Evolutionary conservation across 2,888 invertebrate genomes (phyloP).

Genomic region (Leptinotarsa peninsularis): DNA sequence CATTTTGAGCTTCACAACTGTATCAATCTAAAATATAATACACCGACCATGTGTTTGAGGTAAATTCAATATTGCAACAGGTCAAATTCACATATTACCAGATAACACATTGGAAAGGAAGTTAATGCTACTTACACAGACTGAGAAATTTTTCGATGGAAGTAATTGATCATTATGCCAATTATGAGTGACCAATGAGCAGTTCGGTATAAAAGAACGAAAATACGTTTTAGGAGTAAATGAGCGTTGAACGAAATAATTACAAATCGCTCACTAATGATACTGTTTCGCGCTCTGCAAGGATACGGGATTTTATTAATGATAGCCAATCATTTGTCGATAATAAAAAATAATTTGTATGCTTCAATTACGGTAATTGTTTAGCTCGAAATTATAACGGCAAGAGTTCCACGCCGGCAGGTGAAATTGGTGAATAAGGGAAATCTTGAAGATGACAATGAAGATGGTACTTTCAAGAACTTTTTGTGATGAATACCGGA

Average conservation of each 20-base stretch:
- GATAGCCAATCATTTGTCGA: slow-evolving; percentile 5
- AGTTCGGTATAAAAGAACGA: background rate
- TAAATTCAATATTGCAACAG: no score
- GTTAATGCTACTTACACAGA: no score
- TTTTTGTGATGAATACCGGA: no score
- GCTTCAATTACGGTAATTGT: slow-evolving; percentile 23
- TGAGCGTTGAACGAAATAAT: background rate
- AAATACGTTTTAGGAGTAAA: background rate
- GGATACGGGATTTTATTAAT: slow-evolving; percentile 18
- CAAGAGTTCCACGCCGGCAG: background rate
- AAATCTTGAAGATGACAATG: background rate
- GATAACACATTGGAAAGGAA: no score
- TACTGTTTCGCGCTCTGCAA: background rate
- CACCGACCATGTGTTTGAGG: no score
- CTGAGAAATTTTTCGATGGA: background rate
- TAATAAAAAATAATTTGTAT: slow-evolving; percentile 13
- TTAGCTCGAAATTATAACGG: slow-evolving; percentile 20
- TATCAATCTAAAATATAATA: no score
- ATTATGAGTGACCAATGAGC: background rate
- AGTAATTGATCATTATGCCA: background rate
- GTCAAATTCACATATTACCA: no score
- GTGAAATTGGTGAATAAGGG: background rate
- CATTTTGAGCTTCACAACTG: no score
- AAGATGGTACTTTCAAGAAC: slow-evolving; percentile 2
- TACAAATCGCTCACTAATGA: background rate